Evolutionary conservation across 2,888 invertebrate genomes (phyloP).

Genomic region (Dryococelus australis): DNA sequence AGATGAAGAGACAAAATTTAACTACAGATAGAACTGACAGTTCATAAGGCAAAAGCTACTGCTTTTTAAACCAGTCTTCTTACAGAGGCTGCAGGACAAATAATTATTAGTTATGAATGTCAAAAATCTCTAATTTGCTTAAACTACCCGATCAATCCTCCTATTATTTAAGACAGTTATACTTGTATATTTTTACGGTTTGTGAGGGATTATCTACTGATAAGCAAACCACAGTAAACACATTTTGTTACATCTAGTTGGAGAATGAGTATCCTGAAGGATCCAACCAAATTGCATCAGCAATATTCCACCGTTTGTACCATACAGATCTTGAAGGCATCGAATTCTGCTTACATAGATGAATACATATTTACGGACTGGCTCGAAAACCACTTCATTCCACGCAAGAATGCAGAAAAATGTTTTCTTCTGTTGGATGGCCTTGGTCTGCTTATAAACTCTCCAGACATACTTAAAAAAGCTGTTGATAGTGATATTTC

Average conservation of each 20-base stretch:
- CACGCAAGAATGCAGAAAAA: no score
- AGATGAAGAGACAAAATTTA: background rate
- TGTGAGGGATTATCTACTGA: background rate
- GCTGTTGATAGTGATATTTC: no score
- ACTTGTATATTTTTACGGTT: background rate
- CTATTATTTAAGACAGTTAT: background rate
- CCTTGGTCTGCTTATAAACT: no score
- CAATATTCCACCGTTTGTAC: background rate
- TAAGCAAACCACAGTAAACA: background rate
- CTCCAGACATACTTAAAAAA: no score
- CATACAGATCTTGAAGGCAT: background rate
- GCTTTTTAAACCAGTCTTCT: background rate
- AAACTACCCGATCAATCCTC: background rate
- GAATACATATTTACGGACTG: no score
- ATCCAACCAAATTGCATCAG: background rate
- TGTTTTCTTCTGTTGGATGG: no score
- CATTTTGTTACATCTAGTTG: background rate
- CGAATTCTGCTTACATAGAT: no score
- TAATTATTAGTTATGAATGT: background rate
- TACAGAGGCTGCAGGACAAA: background rate
- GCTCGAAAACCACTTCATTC: no score
- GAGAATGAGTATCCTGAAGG: background rate
- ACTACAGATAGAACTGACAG: background rate
- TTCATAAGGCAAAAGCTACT: background rate
- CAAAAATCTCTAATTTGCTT: background rate